phyloP scores from a whole-genome alignment of 2,113 vertebrate species.

The Python bivittatus region DNA sequence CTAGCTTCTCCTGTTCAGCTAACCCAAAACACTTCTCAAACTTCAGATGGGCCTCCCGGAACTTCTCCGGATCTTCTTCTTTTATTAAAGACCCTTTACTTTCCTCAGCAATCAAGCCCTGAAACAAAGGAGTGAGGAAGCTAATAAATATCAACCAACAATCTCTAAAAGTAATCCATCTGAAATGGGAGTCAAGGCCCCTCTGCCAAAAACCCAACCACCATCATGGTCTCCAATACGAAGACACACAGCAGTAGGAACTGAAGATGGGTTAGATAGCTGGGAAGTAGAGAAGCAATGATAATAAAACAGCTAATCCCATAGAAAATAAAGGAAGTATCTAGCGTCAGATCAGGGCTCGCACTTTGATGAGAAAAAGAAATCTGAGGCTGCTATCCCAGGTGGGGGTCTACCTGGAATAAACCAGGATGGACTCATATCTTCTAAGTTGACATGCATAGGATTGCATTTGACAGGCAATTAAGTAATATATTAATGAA shows the following conservation, averaged over 20 bases:
- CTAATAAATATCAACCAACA: not conserved
- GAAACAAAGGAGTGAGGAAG: not conserved
- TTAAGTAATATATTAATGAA: not conserved
- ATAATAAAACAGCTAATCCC: too few relatives aligned
- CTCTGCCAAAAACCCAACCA: not conserved
- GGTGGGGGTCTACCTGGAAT: not conserved
- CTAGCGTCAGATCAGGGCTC: not conserved
- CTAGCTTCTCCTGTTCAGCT: constrained; percentile 89
- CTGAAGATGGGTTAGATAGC: too few relatives aligned
- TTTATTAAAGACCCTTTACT: constrained; percentile 83
- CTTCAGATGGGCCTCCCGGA: constrained; percentile 90
- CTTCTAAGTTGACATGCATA: not conserved
- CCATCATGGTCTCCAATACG: not conserved
- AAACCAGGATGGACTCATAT: not conserved
- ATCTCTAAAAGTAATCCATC: not conserved
- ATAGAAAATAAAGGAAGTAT: not conserved
- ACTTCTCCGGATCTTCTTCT: constrained; percentile 95
- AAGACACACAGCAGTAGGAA: not conserved
- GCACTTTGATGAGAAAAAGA: not conserved
- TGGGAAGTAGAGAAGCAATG: too few relatives aligned
- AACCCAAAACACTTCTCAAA: constrained; percentile 95
- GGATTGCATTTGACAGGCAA: not conserved
- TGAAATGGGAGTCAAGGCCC: not conserved
- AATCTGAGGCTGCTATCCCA: not conserved
- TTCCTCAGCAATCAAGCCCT: constrained; percentile 98